phyloP scores from a whole-genome alignment of 1,140 invertebrate species.

The Eulimnadia texana region DNA sequence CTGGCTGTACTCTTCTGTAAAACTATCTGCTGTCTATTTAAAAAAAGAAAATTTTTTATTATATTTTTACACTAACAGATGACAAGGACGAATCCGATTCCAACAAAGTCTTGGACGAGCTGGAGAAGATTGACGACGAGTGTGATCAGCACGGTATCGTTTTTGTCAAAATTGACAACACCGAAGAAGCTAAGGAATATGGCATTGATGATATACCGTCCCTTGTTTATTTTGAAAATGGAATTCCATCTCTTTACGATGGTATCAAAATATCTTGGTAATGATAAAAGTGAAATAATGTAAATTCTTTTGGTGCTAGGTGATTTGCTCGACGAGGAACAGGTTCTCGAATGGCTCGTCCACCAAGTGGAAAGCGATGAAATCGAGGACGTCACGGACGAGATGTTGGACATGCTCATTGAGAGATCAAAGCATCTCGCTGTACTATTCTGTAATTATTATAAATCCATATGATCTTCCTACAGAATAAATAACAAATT shows the following conservation, averaged over 20 bases:
- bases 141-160: slow-evolving; percentile 50
- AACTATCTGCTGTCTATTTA: slow-evolving; percentile 25
- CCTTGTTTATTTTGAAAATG: slow-evolving; percentile 84
- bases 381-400: slow-evolving; percentile 87
- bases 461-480: slow-evolving; percentile 10
- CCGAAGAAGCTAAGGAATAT: slow-evolving; percentile 61
- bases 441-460: slow-evolving; percentile 75
- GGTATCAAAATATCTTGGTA: slow-evolving; percentile 35
- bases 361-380: slow-evolving; percentile 77
- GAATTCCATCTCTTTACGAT: slow-evolving; percentile 82
- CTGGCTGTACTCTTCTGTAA: slow-evolving; percentile 86
- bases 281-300: background rate
- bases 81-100: slow-evolving; percentile 26
- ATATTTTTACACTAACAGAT: slow-evolving; percentile 22
- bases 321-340: slow-evolving; percentile 78
- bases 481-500: too few relatives aligned
- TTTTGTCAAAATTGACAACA: slow-evolving; percentile 84
- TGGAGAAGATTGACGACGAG: slow-evolving; percentile 32
- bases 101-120: slow-evolving; percentile 24
- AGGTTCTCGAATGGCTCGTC: slow-evolving; percentile 74
- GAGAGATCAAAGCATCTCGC: slow-evolving; percentile 76
- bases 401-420: slow-evolving; percentile 79
- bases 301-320: slow-evolving; percentile 40
- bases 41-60: background rate
- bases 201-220: slow-evolving; percentile 71